These are phyloP conservation scores for Machimus atricapillus DNA, from an alignment of 2,888 invertebrate genomes.

Conservation along the genomic window DNA sequence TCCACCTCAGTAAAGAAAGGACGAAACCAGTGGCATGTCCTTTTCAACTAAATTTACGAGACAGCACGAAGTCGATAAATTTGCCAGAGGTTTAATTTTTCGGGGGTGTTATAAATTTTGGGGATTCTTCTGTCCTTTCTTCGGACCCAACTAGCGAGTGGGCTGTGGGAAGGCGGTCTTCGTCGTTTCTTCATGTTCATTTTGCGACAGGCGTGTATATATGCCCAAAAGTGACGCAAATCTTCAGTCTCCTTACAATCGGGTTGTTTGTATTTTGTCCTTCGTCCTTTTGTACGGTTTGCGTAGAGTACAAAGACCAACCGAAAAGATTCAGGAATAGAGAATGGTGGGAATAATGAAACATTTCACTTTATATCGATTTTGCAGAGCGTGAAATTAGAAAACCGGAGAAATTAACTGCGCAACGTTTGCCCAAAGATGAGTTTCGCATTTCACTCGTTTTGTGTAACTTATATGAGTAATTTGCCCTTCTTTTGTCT, in stretches of 20 bases:
- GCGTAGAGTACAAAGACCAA: neutral
- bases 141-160: neutral
- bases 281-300: neutral
- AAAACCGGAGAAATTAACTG: slow-evolving; percentile 41
- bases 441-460: neutral
- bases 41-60: slow-evolving; percentile 40
- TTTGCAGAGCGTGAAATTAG: slow-evolving; percentile 45
- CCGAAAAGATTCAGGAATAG: neutral
- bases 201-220: neutral
- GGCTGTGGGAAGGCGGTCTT: neutral
- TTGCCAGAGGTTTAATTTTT: slow-evolving; percentile 38
- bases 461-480: slow-evolving; percentile 27
- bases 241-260: neutral
- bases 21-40: neutral
- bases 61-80: slow-evolving; percentile 36
- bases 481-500: slow-evolving; percentile 12
- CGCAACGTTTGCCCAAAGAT: neutral
- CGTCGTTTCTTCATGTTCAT: neutral
- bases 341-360: slow-evolving; percentile 33
- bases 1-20: neutral
- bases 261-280: neutral
- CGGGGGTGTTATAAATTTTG: slow-evolving; percentile 25
- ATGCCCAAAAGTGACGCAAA: neutral
- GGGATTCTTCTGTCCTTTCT: slow-evolving; percentile 22
- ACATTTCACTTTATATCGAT: slow-evolving; percentile 46